Base-by-base conservation (phyloP, 37 sponge, comb jelly and placozoan genomes). In the Crambe crambe region DNA sequence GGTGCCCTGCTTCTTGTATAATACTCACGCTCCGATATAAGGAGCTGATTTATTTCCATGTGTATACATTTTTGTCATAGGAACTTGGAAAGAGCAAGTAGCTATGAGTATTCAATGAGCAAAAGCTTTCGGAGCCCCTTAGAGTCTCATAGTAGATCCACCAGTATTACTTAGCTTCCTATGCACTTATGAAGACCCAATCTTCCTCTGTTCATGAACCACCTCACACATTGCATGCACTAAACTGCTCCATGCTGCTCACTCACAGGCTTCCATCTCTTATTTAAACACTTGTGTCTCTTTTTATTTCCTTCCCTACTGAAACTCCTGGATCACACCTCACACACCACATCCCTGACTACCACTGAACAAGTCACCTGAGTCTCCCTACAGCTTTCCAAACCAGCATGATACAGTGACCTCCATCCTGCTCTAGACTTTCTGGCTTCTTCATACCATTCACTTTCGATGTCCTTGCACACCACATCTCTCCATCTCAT, bases 251-350 rank as follows among this genome's bases (percentile, higher is more conserved):
- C 75, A 29, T 23, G 31, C 35, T 74, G 56, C 38, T 74, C 56
- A 42, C 57, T 21, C 56, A 74, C 75, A 37, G 75, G 56, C 56
- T 74, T 56, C 56, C 23, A 9, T 27, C 75, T 74, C 38, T 74
- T 57, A 62, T 25, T 20, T 8, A 21, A 27, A 62, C 64, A 62
- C 64, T 62, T 62, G 64, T 62, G 64, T 20, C 29, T 62, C 15
- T 62, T 62, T 62, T 26, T 62, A 20, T 62, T 26, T 27, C 64
- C 29, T 25, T 20, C 64, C 29, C 64, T 62, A 8, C n/a, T 9
- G 15, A 51, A 51, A 9, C n/a, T 62, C 64, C 29, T 62, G 64
- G 29, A 62, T 17, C 29, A 21, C 29, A 62, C 64, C 21, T 9
- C 64, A 62, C 64, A 62, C 64, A 62, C 64, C 29, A 62, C 64